Base-by-base conservation (phyloP, 2,113 vertebrate species). In the Clupea harengus region DNA sequence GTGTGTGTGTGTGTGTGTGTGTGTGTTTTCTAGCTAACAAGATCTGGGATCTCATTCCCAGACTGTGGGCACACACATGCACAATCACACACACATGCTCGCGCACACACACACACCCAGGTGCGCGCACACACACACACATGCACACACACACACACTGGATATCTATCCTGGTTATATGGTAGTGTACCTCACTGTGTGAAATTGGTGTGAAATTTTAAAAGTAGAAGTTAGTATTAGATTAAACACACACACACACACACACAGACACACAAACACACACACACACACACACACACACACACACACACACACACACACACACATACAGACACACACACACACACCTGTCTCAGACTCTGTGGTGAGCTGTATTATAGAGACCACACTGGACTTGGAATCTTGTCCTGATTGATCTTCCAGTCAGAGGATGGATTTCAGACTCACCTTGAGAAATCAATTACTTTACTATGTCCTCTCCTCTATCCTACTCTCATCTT, bases 221-320 rank as follows among this genome's bases (percentile, higher is more conserved):
- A 39, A 39, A 39, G 39, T 39, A 39, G 39, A 39, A 39, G 39
- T 39, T 39, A 39, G 39, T 39, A 39, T 39, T 39, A n/a, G n/a
- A n/a, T n/a, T n/a, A 28, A 17, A 78, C 60, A 13, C 45, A 75
- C 64, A 28, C 11, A 9, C 83, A 84, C 67, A 52, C 67, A 52
- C 67, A 39, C 46, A 80, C 46, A 39, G 46, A 80, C 64, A 84
- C 83, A 78, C 83, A 84, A 64, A 84, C 64, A 84, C 83, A 84
- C 64, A 84, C 64, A 64, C 60, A 49, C 45, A 45, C 64, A 84
- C 22, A 84, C 49, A 54, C 75, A 81, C 49, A 25, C 57, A 72
- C 39, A 78, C 45, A 46, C 39, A 84, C 64, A 75, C 39, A 45
- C 54, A 80, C 57, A 84, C 83, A 84, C 57, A 84, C 60, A 78